Evolutionary conservation across 2,888 invertebrate species (phyloP).

Genomic region (Epinotia demarniana): DNA sequence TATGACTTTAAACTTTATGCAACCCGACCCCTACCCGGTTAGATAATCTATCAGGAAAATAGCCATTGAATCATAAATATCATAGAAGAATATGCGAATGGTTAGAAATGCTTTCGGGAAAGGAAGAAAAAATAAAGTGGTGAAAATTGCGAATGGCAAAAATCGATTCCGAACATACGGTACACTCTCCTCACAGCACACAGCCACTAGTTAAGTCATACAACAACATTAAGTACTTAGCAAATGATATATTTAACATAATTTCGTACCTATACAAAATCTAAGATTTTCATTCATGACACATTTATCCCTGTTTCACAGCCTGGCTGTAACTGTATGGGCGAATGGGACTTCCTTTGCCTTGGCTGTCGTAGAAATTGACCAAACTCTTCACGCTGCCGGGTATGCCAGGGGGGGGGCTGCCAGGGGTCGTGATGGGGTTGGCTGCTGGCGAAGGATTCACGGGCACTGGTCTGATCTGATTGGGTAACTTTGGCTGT

Average conservation of each 20-base stretch:
- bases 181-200: too few species aligned
- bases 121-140: too few species aligned
- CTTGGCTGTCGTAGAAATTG: constrained; percentile 75
- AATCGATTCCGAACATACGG: too few species aligned
- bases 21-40: too few species aligned
- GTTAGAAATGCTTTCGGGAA: too few species aligned
- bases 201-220: background rate
- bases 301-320: constrained; percentile 73
- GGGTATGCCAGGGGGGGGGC: too few species aligned
- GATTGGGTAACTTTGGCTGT: constrained; percentile 52
- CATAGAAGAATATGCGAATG: too few species aligned
- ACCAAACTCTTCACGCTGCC: constrained; percentile 74
- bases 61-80: too few species aligned
- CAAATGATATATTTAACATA: background rate
- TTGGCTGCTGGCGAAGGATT: constrained; percentile 61
- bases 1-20: too few species aligned
- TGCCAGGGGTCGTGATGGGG: constrained; percentile 73
- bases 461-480: constrained; percentile 67
- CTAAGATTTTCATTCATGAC: background rate
- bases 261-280: background rate
- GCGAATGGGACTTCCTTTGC: constrained; percentile 73
- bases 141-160: too few species aligned
- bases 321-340: constrained; percentile 78
- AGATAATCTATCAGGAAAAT: too few species aligned
- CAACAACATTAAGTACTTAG: background rate